Conservation (phyloP, 2,797 vertebrate species). For the Coluber constrictor region DNA sequence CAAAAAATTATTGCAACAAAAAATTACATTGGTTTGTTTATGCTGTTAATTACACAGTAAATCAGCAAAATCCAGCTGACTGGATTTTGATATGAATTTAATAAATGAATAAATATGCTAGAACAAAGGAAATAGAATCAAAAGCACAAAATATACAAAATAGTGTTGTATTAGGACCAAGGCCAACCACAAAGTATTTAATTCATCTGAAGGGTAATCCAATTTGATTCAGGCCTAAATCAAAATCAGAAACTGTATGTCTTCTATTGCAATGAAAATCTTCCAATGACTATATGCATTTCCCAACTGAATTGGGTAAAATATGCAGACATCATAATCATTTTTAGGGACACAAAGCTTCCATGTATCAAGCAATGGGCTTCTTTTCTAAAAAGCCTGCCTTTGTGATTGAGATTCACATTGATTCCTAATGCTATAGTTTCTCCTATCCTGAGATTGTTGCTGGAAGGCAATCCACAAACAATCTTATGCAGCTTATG, state of each 20-base stretch:
- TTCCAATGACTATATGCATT: background rate
- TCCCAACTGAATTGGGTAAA: background rate
- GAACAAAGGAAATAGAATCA: background rate
- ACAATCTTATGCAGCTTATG: background rate
- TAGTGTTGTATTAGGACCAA: background rate
- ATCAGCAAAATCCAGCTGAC: background rate
- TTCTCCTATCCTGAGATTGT: background rate
- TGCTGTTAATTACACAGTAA: background rate
- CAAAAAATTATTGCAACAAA: background rate
- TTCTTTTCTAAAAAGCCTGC: background rate
- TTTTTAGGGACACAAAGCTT: background rate
- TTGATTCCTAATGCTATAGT: background rate
- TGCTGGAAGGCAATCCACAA: background rate
- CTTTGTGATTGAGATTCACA: background rate
- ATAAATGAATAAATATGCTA: background rate
- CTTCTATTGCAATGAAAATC: background rate
- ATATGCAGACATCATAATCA: background rate
- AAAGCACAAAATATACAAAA: background rate
- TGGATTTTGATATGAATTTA: background rate
- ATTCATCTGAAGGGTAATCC: background rate
- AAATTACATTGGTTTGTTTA: background rate
- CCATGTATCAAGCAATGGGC: background rate
- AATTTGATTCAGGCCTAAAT: background rate
- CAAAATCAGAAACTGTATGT: background rate
- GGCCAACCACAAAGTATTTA: background rate